Conservation (phyloP, 2,113 vertebrate genomes). For the Rhipidura dahli region DNA sequence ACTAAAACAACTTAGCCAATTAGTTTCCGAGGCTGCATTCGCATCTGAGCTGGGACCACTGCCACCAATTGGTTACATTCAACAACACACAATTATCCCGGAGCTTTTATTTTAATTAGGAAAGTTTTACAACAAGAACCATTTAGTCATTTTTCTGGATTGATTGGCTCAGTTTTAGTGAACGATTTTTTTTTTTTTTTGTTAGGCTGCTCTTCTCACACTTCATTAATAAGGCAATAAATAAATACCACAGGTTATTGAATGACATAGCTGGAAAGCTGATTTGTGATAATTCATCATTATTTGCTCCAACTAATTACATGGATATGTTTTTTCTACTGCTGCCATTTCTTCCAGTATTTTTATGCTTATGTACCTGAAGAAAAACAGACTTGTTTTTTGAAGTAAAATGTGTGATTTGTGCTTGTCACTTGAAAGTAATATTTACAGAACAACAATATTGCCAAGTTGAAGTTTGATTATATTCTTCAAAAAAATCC, state of each 20-base stretch:
- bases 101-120: constrained; percentile 10
- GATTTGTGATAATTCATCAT: background rate
- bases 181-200: background rate
- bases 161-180: background rate
- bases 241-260: background rate
- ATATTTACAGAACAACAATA: background rate
- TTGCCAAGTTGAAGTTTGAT: background rate
- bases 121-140: background rate
- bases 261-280: background rate
- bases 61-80: background rate
- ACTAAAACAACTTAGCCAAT: background rate
- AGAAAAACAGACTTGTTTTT: background rate
- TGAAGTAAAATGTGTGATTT: background rate
- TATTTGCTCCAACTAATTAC: background rate
- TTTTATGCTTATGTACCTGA: background rate
- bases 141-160: background rate
- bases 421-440: background rate
- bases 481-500: background rate
- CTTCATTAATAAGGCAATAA: background rate
- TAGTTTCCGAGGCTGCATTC: background rate
- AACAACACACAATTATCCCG: background rate
- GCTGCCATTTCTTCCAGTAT: background rate
- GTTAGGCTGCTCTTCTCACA: background rate
- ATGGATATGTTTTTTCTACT: background rate
- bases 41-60: background rate